Evolutionary conservation across 2,888 invertebrate species (phyloP), one percentile per base, ranked within the genome.

Genomic region (Diadegma fenestrale): DNA sequence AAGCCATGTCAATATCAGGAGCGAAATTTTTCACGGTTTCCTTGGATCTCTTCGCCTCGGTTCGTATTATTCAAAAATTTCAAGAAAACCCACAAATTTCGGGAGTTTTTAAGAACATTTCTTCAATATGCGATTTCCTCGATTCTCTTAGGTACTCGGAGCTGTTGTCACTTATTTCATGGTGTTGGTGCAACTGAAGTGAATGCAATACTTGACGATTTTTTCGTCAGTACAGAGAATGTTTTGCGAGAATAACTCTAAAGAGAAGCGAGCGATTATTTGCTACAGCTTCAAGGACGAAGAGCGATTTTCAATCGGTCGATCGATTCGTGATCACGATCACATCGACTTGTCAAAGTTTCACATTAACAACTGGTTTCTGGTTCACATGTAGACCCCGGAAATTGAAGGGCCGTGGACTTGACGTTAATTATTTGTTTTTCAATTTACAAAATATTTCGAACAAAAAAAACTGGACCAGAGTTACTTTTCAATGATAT

Each of bases 131-230:
- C 30, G 0, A 14, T n/a, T 68, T 8, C 22, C 17, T 1, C 22
- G 33, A 75, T 19, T 26, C 12, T 61, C 19, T 81, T 93, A 98
- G 97, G 98, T 98, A 14, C 95, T 98, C 51, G 98, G 98, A 87
- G 98, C 98, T 54, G 97, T 97, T 5, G 98, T 98, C 0, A 98
- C 98, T 41, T 98, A 98, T 94, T 98, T 98, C 95, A 98, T 98
- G 98, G 98, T 98, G 94, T 95, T 98, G 95, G 97, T 98, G 75
- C 98, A 98, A 94, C 96, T 98, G 92, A 97, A 97, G 93, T 98
- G 96, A 94, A 94, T 86, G 37, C 76, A 77, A 33, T 2, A 26
- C 41, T 33, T 19, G 72, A 64, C 58, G 83, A 80, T 45, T 80
- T 61, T 73, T 69, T 73, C 82, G 82, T 72, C 77, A 48, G 30